phyloP scores from a whole-genome alignment of 2,888 invertebrate species.

The Mactromeris polynyma region DNA sequence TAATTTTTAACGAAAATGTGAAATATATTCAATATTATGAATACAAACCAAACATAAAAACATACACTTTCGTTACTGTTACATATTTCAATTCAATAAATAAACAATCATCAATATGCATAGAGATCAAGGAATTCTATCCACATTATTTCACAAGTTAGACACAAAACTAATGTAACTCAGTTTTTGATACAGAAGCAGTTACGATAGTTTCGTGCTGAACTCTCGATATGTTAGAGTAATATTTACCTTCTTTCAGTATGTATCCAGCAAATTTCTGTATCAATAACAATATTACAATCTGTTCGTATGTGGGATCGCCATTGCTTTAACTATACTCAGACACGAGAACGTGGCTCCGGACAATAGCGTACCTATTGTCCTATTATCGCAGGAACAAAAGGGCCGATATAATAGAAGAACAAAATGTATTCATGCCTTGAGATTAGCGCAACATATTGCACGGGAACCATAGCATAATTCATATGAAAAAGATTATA shows the following conservation, averaged over 20 bases:
- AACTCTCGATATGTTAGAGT: no score
- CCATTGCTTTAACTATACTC: neutral
- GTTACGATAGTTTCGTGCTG: no score
- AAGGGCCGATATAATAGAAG: neutral
- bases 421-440: slow-evolving; percentile 32
- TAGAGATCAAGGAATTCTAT: no score
- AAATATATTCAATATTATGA: no score
- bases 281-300: neutral
- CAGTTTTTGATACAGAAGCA: no score
- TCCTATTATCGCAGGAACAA: slow-evolving; percentile 26
- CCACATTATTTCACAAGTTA: no score
- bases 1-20: no score
- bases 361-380: slow-evolving; percentile 32
- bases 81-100: no score
- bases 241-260: neutral
- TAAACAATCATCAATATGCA: no score
- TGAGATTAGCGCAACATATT: slow-evolving; percentile 48
- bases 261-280: neutral
- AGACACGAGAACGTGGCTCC: neutral
- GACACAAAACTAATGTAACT: no score
- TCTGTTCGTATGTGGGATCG: neutral
- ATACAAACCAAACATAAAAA: no score
- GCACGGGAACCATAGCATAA: neutral
- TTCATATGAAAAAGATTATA: neutral
- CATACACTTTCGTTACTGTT: no score